These are phyloP conservation scores for Rhinopomastus cyanomelas DNA, from an alignment of 2,113 vertebrate species.

Conservation along the genomic window DNA sequence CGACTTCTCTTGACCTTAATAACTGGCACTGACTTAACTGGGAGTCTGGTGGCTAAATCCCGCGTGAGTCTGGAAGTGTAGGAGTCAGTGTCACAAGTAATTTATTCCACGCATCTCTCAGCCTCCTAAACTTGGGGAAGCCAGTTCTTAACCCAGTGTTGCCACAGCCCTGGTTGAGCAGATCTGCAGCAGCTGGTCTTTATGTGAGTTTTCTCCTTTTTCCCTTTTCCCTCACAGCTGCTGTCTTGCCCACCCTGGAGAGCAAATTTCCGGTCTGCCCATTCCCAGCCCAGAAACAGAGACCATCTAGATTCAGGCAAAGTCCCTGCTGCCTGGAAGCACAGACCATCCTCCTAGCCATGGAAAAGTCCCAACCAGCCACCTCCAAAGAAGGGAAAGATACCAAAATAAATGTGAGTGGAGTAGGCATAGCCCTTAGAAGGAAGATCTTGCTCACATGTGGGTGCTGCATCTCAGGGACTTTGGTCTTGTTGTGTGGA, in stretches of 20 bases:
- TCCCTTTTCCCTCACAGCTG: not conserved
- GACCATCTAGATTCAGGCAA: not conserved
- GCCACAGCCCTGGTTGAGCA: not conserved
- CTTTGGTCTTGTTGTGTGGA: fast-evolving
- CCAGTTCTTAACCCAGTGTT: not conserved
- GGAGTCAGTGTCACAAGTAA: constrained; percentile 62
- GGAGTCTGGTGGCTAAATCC: constrained; percentile 59
- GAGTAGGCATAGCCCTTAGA: no score
- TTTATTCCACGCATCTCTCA: constrained; percentile 53
- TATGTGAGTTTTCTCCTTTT: not conserved
- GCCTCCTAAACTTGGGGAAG: constrained; percentile 47
- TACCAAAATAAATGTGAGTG: fast-evolving
- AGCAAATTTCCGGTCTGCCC: not conserved
- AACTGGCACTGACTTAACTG: constrained; percentile 23
- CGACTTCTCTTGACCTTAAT: constrained; percentile 64
- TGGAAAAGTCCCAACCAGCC: not conserved
- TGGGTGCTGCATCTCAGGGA: not conserved
- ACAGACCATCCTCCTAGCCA: not conserved
- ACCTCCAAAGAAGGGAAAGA: not conserved
- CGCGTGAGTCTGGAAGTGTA: constrained; percentile 35
- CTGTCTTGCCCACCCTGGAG: not conserved
- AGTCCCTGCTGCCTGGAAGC: not conserved
- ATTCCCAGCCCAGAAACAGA: not conserved
- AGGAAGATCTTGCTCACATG: not conserved
- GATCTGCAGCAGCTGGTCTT: not conserved